Evolutionary conservation across 92 coral and sea anemone genomes (phyloP), one percentile per base, ranked within the genome.

Genomic region (Virgularia gustaviana): DNA sequence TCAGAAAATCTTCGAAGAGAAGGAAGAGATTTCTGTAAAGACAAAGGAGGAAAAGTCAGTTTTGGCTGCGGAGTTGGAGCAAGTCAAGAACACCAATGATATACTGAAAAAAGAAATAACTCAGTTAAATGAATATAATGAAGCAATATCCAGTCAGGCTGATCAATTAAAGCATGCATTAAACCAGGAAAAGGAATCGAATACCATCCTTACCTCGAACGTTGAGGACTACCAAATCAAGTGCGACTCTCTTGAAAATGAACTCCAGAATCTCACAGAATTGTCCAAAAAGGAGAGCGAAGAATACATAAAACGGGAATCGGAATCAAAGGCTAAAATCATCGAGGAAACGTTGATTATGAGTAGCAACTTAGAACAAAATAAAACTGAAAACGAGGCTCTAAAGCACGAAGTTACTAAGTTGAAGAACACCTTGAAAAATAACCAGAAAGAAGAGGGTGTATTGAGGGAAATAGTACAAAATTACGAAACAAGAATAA

Each of bases 81-180:
- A 84, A 37, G 73, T 84, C 16, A 39, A 45, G 24, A 85, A 84
- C 9, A 77, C 70, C 10, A 85, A 70, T 49, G 87, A 78, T 20
- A 73, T 72, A 23, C 38, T 83, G 33, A 78, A 27, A 47, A 47
- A 13, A 16, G 23, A 47, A 47, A 16, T 27, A 3, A 47, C 4
- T 13, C 22, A 47, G 55, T 4, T 47, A 47, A 27, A 47, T 47
- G 55, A 16, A 27, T 47, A 16, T 4, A 19, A 47, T 16, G 55
- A 47, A 13, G 10, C 16, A 47, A 16, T 47, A 13, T 3, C 16
- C 4, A 4, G 3, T 19, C 4, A 13, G 3, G 10, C 4, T 4
- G 55, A 2, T 16, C 22, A 47, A 3, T 47, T 4, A 4, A 10
- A 47, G 4, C 16, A 47, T 3, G 55, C n/a, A n/a, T n/a, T n/a